These are phyloP conservation scores for Bombus affinis DNA, from an alignment of 1,140 invertebrate species.

Conservation along the genomic window DNA sequence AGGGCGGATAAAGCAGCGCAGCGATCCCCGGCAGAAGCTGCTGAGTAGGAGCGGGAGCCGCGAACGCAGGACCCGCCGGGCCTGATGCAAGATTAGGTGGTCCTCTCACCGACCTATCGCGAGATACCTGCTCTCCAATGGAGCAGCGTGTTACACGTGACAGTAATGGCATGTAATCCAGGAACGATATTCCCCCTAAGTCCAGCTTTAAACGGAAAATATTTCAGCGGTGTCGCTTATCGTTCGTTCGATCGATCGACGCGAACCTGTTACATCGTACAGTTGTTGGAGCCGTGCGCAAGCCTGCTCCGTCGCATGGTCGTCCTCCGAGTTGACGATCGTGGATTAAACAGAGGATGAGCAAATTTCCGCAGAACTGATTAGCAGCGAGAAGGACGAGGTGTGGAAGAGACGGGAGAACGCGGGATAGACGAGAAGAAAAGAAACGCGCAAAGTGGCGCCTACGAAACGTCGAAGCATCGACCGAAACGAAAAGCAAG, in stretches of 20 bases:
- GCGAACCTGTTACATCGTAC: neutral
- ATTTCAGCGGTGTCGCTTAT: slow-evolving; percentile 19
- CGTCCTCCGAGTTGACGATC: neutral
- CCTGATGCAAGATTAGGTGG: slow-evolving; percentile 69
- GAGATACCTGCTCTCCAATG: slow-evolving; percentile 45
- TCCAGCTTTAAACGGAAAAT: slow-evolving; percentile 24
- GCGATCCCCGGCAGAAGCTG: neutral
- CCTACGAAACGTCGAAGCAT: slow-evolving; percentile 11
- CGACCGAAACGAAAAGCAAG: slow-evolving; percentile 29
- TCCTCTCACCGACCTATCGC: slow-evolving; percentile 61
- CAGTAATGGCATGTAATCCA: slow-evolving; percentile 51
- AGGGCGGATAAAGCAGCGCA: slow-evolving; percentile 14
- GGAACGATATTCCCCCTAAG: slow-evolving; percentile 32
- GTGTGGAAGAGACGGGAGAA: neutral
- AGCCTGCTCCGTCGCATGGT: neutral
- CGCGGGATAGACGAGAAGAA: neutral
- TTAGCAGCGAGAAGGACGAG: neutral
- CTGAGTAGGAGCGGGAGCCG: slow-evolving; percentile 48
- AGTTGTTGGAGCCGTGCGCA: neutral
- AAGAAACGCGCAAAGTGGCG: slow-evolving; percentile 21
- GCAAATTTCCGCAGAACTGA: no score
- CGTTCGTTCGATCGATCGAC: slow-evolving; percentile 11
- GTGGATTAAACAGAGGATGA: neutral
- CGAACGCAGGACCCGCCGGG: slow-evolving; percentile 59
- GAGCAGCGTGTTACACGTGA: slow-evolving; percentile 61